These are phyloP conservation scores for Hydropsyche betteni DNA, from an alignment of 2,888 invertebrate genomes.

Conservation along the genomic window DNA sequence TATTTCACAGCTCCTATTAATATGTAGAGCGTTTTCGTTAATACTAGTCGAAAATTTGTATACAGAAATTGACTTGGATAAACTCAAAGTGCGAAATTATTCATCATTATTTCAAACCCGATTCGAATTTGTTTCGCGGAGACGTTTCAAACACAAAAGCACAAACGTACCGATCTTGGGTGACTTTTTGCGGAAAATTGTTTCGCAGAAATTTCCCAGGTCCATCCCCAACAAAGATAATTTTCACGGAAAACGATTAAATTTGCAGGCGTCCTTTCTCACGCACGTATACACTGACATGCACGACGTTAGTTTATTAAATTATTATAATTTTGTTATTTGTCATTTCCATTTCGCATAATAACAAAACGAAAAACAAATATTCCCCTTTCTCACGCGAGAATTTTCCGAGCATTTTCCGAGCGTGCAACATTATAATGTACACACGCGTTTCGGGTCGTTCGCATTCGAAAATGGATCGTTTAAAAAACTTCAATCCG, in stretches of 20 bases:
- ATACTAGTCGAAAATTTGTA: no score
- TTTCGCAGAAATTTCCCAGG: slow-evolving; percentile 7
- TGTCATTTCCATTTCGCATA: no score
- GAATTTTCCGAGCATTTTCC: no score
- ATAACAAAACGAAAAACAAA: background rate
- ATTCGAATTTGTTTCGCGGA: slow-evolving; percentile 11
- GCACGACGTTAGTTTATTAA: background rate
- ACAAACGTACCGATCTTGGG: background rate
- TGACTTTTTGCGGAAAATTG: slow-evolving; percentile 25
- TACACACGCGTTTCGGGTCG: no score
- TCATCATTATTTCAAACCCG: background rate
- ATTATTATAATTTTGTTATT: no score
- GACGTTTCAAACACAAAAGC: background rate
- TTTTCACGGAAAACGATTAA: slow-evolving; percentile 25
- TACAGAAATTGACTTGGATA: no score
- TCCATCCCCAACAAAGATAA: slow-evolving; percentile 4
- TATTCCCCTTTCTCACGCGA: background rate
- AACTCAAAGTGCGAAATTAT: background rate
- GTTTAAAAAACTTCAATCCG: no score
- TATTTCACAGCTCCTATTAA: no score
- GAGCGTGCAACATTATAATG: no score
- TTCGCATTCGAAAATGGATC: no score
- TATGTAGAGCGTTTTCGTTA: no score
- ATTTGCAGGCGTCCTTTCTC: background rate
- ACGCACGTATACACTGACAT: background rate